Evolutionary conservation across 2,113 vertebrate species (phyloP), one percentile per base, ranked within the genome.

Genomic region (Deroptyus accipitrinus): DNA sequence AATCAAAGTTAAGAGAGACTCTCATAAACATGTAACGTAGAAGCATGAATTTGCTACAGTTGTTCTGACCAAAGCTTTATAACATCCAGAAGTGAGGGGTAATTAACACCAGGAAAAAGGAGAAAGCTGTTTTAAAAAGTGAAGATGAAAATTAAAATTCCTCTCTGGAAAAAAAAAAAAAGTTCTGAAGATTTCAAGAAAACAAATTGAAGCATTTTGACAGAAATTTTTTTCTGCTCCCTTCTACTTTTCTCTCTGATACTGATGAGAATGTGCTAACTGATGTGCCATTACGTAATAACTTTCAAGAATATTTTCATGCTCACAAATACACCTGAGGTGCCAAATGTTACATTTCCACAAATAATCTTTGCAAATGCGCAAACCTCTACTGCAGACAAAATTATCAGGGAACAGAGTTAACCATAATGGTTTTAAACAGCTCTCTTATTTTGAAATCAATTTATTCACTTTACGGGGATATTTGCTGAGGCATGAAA

Each of bases 1-100:
- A 66, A 37, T 22, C 39, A 24, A 55, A 17, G 13, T 62, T 42
- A 64, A 33, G 48, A 91, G 30, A 30, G 25, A 52, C 35, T 55
- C 1, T 0, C 31, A 37, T 30, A 66, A 14, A 33, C 8, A 4
- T 8, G 7, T 20, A 57, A 74, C 10, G 10, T 27, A 24, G 25
- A 39, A 75, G 18, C 1, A 1, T 37, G 27, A 69, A 39, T 39
- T 55, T 68, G 28, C 12, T 42, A 39, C 28, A 44, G 41, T 30
- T 57, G 1, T 62, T 37, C 68, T 35, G 33, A 46, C 11, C 14
- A 57, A 22, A 52, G 20, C 9, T 83, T 63, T 75, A 68, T 69
- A 90, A 37, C 57, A 35, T 14, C 10, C 37, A 33, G 57, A 81
- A 66, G 2, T 35, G 73, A 64, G 17, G 13, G 5, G 18, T 49